Evolutionary conservation across 2,888 invertebrate species (phyloP).

Genomic region (Diabrotica balteata): DNA sequence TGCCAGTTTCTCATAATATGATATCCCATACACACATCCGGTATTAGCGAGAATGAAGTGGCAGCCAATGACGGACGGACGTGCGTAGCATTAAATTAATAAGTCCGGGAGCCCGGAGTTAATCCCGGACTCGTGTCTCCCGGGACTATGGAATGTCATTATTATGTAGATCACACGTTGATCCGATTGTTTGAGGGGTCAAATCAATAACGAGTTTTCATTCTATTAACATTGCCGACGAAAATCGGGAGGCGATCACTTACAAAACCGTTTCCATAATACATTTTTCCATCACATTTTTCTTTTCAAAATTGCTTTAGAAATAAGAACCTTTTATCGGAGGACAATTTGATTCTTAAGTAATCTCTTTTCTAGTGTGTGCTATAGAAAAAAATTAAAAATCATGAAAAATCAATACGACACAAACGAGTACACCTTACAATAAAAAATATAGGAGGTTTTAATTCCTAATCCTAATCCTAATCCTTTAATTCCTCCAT

Average conservation of each 20-base stretch:
- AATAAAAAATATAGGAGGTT: no score
- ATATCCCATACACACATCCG: slow-evolving; percentile 51
- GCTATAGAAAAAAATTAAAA: no score
- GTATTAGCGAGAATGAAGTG: slow-evolving; percentile 57
- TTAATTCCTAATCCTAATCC: no score
- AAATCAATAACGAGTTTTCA: slow-evolving; percentile 53
- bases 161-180: slow-evolving; percentile 63
- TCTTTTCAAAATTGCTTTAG: no score
- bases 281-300: no score
- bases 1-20: slow-evolving; percentile 55
- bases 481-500: no score
- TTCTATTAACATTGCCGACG: slow-evolving; percentile 31
- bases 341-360: no score
- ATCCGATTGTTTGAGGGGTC: slow-evolving; percentile 59
- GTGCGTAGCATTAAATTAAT: slow-evolving; percentile 62
- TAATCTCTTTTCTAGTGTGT: no score
- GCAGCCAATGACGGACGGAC: slow-evolving; percentile 61
- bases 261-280: neutral
- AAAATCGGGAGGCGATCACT: neutral
- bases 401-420: no score
- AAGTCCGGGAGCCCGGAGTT: slow-evolving; percentile 58
- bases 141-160: slow-evolving; percentile 59
- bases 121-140: slow-evolving; percentile 59
- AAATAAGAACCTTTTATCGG: no score
- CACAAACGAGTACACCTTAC: no score